Conservation (phyloP, 2,888 invertebrate genomes). For the Lamellibrachia satsuma region DNA sequence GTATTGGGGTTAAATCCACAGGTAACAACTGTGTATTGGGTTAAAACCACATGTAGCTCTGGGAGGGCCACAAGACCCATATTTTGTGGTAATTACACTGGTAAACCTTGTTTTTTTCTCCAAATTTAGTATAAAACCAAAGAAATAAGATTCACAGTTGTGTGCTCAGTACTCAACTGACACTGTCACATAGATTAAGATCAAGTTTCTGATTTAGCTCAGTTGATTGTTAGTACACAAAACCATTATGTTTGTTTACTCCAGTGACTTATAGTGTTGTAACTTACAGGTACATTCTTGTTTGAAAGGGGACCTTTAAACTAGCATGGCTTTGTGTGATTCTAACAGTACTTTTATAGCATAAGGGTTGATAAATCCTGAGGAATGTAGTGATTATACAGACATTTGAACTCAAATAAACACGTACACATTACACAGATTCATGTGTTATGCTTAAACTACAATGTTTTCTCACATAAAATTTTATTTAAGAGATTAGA, state of each 20-base stretch:
- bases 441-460: too few relatives aligned
- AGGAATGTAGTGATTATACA: background rate
- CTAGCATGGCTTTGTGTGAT: background rate
- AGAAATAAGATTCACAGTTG: background rate
- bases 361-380: background rate
- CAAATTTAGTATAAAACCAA: too few relatives aligned
- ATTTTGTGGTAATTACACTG: background rate
- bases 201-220: constrained; percentile 5
- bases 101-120: too few relatives aligned
- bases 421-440: too few relatives aligned
- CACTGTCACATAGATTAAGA: background rate
- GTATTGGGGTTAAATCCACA: too few relatives aligned
- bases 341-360: background rate
- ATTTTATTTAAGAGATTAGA: too few relatives aligned
- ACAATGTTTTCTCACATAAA: too few relatives aligned
- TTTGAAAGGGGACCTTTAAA: background rate
- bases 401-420: too few relatives aligned
- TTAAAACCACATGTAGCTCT: background rate
- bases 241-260: background rate
- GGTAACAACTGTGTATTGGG: background rate
- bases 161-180: background rate
- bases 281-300: background rate
- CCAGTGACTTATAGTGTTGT: background rate
- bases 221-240: background rate
- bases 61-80: background rate